Percentiles rank a stretch among this genome's conserved stretches.
These are phyloP conservation scores for Caenorhabditis uteleia DNA, from an alignment of 2,888 invertebrate genomes.

Conservation along the genomic window DNA sequence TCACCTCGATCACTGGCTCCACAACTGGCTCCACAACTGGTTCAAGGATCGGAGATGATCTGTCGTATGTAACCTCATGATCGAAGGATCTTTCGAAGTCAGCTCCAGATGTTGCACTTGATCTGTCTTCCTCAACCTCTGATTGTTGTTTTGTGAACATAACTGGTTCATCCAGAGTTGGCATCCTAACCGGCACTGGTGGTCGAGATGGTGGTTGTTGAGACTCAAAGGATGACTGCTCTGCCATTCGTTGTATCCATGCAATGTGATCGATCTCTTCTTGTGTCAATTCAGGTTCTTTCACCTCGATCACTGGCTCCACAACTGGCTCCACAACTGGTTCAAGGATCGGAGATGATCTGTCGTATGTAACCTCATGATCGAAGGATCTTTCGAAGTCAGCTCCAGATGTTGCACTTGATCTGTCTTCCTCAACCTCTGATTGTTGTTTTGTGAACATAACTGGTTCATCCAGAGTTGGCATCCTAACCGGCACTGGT, in stretches of 20 bases:
- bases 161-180: background rate
- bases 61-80: background rate
- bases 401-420: background rate
- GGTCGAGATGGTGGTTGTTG: background rate
- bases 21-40: background rate
- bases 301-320: background rate
- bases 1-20: background rate
- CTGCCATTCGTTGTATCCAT: background rate
- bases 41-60: background rate
- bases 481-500: background rate
- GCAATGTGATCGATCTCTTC: background rate
- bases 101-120: background rate
- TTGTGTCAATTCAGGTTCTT: background rate
- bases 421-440: background rate
- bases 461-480: background rate
- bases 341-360: background rate
- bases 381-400: background rate
- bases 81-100: background rate
- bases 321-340: background rate
- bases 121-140: background rate
- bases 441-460: background rate
- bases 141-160: background rate
- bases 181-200: background rate
- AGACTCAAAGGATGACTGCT: background rate
- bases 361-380: background rate